Evolutionary conservation across 2,113 vertebrate species (phyloP).

Genomic region (Rhinoptilus africanus): DNA sequence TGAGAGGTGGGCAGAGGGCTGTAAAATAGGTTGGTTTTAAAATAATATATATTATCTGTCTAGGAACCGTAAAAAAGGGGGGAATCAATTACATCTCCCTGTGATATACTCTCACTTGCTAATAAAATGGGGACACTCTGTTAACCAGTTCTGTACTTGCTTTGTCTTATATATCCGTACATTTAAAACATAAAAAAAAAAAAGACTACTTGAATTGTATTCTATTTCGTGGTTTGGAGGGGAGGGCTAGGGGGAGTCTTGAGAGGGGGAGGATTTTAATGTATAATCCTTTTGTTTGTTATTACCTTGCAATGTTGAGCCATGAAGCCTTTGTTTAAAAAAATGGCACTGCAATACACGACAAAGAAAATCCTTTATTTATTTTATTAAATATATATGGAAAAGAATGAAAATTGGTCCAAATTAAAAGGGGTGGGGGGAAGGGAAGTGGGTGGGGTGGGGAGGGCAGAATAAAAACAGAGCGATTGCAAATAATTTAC

Average conservation of each 20-base stretch:
- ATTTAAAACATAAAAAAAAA: constrained; percentile 77
- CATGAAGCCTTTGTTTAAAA: constrained; percentile 88
- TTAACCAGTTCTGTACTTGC: constrained; percentile 71
- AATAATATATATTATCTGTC: constrained; percentile 64
- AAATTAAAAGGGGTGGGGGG: constrained; percentile 80
- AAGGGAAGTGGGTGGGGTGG: constrained; percentile 68
- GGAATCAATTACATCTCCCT: constrained; percentile 58
- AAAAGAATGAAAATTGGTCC: constrained; percentile 76
- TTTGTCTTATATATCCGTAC: constrained; percentile 79
- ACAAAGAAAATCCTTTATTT: constrained; percentile 89
- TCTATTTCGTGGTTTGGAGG: constrained; percentile 79
- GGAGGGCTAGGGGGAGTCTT: constrained; percentile 61
- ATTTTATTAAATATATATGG: constrained; percentile 92
- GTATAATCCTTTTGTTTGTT: constrained; percentile 88
- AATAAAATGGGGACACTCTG: constrained; percentile 68
- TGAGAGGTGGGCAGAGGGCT: constrained; percentile 46
- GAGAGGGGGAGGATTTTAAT: constrained; percentile 71
- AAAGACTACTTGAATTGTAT: constrained; percentile 80
- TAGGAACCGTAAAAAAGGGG: constrained; percentile 53
- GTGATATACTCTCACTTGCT: constrained; percentile 78
- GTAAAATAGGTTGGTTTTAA: constrained; percentile 64
- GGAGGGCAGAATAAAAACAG: constrained; percentile 77
- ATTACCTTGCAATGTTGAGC: constrained; percentile 96
- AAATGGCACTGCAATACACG: constrained; percentile 66
- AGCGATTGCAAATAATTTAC: constrained; percentile 23